phyloP scores from a whole-genome alignment of 1,140 invertebrate species.

The Ceratina australensis region DNA sequence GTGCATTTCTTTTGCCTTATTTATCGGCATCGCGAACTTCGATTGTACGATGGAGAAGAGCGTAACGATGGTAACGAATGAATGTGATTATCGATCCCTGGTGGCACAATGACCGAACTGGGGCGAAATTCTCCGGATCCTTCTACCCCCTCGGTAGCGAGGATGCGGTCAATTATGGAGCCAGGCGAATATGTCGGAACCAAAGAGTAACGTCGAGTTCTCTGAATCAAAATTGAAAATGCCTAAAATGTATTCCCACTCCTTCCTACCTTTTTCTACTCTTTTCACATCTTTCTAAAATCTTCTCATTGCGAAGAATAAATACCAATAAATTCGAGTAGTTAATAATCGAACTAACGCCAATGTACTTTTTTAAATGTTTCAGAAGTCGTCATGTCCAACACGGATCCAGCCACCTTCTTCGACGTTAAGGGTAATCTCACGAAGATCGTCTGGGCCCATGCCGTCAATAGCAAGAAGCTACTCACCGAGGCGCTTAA shows the following conservation, averaged over 20 bases:
- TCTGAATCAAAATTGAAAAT: too few species aligned
- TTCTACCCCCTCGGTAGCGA: too few species aligned
- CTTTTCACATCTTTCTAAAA: too few species aligned
- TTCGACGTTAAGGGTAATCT: conserved; percentile 81
- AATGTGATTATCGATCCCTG: conserved; percentile 58
- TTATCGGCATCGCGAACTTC: too few species aligned
- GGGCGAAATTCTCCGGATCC: conserved; percentile 29
- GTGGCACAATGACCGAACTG: conserved; percentile 39
- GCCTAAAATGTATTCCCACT: too few species aligned
- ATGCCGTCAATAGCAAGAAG: conserved; percentile 87
- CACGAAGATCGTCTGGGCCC: conserved; percentile 89
- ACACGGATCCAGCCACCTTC: conserved; percentile 64
- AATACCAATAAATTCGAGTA: not conserved
- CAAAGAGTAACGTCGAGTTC: conserved; percentile 61
- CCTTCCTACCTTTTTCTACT: too few species aligned
- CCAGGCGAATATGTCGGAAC: conserved; percentile 54
- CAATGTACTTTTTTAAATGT: not conserved
- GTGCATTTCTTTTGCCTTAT: too few species aligned
- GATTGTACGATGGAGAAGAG: not conserved
- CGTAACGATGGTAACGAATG: conserved; percentile 45
- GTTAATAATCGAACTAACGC: not conserved
- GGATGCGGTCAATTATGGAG: conserved; percentile 48
- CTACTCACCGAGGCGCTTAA: conserved; percentile 83
- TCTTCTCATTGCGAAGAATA: too few species aligned
- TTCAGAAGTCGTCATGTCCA: conserved; percentile 64